Base-by-base conservation (phyloP, 1,140 invertebrate species). In the Solen grandis region DNA sequence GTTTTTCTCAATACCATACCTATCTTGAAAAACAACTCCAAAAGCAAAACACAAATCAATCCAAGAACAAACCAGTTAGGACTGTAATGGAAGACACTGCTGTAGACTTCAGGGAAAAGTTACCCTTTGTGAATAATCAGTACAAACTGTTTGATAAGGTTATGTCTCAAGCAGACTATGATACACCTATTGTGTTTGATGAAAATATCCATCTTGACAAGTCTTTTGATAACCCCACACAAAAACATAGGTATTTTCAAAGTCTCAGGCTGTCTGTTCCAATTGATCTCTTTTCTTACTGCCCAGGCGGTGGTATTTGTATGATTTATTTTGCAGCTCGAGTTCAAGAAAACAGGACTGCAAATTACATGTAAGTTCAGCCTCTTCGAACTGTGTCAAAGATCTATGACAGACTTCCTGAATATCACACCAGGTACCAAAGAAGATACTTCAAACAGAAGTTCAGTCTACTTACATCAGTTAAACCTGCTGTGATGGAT, bases 361-460 rank as follows among this genome's bases (percentile, higher is more conserved):
- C n/a, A 14, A 25, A 59, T 59, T 19, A 10, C 22, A 13, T 10
- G 10, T 27, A 59, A 27, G 55, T 25, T 59, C 55, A 59, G 22
- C 55, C 55, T 14, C 22, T 59, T 8, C 10, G 25, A 59, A 27
- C 29, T 59, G 55, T 59, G 8, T 59, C 55, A 22, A 25, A 10
- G 55, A 59, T 59, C n/a, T 22, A 59, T 27, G 8, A 10, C 55
- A 59, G 10, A 25, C 55, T 59, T 8, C 55, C 55, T 14, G 55
- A 59, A 25, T 68, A 74, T 27, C 82, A 83, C 57, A 83, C 75
- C 4, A 75, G 76, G 54, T 29, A n/a, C 19, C 59, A 68, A 38
- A 65, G 50, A 41, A 22, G 33, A 8, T 5, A 69, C 1, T 79
- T 83, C 22, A 68, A 75, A 55, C 16, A 36, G 33, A 69, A 55